These are phyloP conservation scores for Prunella strophiata DNA, from an alignment of 2,797 vertebrate genomes.

Conservation along the genomic window DNA sequence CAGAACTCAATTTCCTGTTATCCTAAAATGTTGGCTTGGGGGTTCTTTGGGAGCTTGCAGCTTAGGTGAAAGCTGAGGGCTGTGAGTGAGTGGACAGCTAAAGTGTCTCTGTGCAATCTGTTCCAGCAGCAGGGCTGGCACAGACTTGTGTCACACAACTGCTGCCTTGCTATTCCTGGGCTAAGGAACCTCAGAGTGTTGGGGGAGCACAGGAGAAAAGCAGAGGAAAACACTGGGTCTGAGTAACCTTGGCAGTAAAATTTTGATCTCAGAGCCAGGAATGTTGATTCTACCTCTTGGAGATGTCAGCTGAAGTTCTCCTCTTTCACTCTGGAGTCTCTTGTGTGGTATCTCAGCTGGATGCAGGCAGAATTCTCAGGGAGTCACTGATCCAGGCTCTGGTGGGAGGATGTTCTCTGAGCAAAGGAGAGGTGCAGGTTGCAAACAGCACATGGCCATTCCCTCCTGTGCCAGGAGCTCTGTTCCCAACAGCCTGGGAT, in stretches of 20 bases:
- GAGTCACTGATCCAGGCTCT: not conserved
- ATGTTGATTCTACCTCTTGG: not conserved
- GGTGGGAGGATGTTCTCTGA: not conserved
- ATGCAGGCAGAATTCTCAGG: not conserved
- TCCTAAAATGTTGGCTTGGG: not conserved
- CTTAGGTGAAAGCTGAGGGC: not conserved
- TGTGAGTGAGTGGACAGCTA: not conserved
- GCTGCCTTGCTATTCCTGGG: not conserved
- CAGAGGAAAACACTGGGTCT: not conserved
- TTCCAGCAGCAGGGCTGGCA: not conserved
- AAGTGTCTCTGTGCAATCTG: not conserved
- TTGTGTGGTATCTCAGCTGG: not conserved
- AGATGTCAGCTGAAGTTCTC: not conserved
- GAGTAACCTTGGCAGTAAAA: not conserved
- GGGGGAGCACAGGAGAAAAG: not conserved
- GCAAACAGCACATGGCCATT: not conserved
- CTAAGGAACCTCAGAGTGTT: not conserved
- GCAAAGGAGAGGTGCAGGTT: not conserved
- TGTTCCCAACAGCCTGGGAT: not conserved
- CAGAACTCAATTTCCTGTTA: not conserved
- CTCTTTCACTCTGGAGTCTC: not conserved
- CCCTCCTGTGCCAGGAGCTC: not conserved
- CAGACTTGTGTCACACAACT: not conserved
- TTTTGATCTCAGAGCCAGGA: not conserved
- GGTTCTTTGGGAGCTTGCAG: not conserved